These are phyloP conservation scores for Polyommatus iphigenia DNA, from an alignment of 2,888 invertebrate species.

Conservation along the genomic window DNA sequence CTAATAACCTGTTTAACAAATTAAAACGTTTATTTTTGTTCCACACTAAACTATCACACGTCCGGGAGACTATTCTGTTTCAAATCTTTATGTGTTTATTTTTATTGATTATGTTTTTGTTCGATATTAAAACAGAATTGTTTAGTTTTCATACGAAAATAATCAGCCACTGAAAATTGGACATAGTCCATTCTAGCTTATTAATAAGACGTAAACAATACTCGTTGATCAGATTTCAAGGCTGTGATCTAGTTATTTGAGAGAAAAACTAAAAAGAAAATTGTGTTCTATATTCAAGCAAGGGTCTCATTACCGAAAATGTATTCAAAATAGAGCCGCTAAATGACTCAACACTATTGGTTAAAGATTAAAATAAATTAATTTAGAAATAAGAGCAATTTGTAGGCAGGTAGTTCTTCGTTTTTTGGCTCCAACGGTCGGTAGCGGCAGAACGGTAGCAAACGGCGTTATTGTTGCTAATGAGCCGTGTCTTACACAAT, in stretches of 20 bases:
- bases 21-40: conserved; percentile 77
- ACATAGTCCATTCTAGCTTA: not conserved
- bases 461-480: conserved; percentile 63
- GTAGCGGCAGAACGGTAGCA: conserved; percentile 71
- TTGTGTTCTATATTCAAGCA: too few species aligned
- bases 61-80: conserved; percentile 74
- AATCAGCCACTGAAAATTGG: conserved; percentile 6
- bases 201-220: not conserved
- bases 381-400: conserved; percentile 64
- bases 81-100: conserved; percentile 69
- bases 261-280: too few species aligned
- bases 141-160: conserved; percentile 27
- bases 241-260: not conserved
- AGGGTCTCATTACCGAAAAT: conserved; percentile 46
- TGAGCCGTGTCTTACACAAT: conserved; percentile 67
- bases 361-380: conserved; percentile 68
- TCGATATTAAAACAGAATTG: conserved; percentile 25
- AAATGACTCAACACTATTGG: conserved; percentile 71
- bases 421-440: conserved; percentile 53
- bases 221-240: not conserved
- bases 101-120: conserved; percentile 69
- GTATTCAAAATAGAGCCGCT: conserved; percentile 55
- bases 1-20: conserved; percentile 75
- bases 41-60: conserved; percentile 71
- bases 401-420: conserved; percentile 63